Evolutionary conservation across 2,797 vertebrate species (phyloP), one percentile per base, ranked within the genome.

Genomic region (Novumbra hubbsi): DNA sequence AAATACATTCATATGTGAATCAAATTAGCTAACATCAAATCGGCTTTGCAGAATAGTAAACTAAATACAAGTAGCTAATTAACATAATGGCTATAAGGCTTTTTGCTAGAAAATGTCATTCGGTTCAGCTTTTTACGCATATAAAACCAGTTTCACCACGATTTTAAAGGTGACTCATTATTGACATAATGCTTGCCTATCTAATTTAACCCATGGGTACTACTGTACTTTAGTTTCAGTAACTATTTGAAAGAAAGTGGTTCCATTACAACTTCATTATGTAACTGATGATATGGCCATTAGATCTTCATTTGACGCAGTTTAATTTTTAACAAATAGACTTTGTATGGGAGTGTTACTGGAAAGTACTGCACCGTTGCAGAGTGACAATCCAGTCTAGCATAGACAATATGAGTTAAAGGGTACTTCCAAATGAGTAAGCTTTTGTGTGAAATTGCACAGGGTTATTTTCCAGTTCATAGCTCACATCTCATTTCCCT

Each of bases 301-400:
- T 60, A 24, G 21, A 60, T 24, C n/a, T 12, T 11, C 19, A 78
- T 24, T 70, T 84, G 76, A 89, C 14, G 28, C 62, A 28, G 4
- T 63, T 28, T 30, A 21, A 30, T 63, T 30, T 64, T 64, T 28
- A 32, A 30, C 27, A 15, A 64, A 19, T 64, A 19, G 30, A 19
- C 62, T 6, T 30, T 19, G 27, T 34, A 0, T 32, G 17, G 15
- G 2, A 64, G 28, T 64, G 30, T 64, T 64, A 64, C 30, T 19
- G 30, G 5, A 64, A 60, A 64, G 27, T 9, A 19, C 30, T 32
- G 30, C 8, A 34, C 30, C 34, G 30, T 32, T 64, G 27, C 32
- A 64, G 63, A 32, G 63, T 32, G 63, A 64, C 63, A 64, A 17
- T 28, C 15, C 28, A 30, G 27, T 64, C 63, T 64, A 30, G 62